Evolutionary conservation across 2,888 invertebrate genomes (phyloP), one percentile per base, ranked within the genome.

Genomic region (Neocrepidodera transversa): DNA sequence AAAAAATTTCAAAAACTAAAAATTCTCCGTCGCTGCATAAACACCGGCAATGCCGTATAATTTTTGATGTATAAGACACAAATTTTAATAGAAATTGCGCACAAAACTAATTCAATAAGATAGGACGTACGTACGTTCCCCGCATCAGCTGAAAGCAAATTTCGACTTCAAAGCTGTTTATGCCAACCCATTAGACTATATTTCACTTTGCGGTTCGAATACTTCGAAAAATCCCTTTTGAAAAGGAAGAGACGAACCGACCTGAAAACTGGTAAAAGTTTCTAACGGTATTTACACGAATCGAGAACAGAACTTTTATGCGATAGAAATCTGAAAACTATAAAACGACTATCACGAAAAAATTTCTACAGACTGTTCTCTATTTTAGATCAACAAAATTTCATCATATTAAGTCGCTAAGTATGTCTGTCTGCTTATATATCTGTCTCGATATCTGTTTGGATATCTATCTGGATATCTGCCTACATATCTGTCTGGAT

Each of bases 191-290:
- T 16, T 42, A 42, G 35, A 42, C 53, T 45, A 48, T 54, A 54
- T 59, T 58, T 59, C 59, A 59, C 54, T 54, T 59, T 54, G 48
- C 30, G 48, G 52, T 49, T 49, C 5, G n/a, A 82, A 84, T 32
- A 32, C 11, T 32, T 32, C 32, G n/a, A 32, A 32, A 32, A 32
- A 32, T 32, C 11, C 32, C 32, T 2, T 6, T 32, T 2, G 10
- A 11, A 10, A 4, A 3, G 32, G 32, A 32, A 11, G 1, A 32
- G 13, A 2, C 11, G 32, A 32, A 13, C 11, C 4, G 11, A 2
- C 2, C 11, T 32, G 32, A 32, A 32, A 32, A n/a, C 6, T 11
- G 11, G 11, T 32, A 11, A 32, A 32, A 11, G 28, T 28, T 28
- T 28, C 10, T 28, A 28, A n/a, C 10, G 6, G 2, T 28, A 28